Evolutionary conservation across 2,113 vertebrate genomes (phyloP), one percentile per base, ranked within the genome.

Genomic region (Kryptolebias marmoratus): DNA sequence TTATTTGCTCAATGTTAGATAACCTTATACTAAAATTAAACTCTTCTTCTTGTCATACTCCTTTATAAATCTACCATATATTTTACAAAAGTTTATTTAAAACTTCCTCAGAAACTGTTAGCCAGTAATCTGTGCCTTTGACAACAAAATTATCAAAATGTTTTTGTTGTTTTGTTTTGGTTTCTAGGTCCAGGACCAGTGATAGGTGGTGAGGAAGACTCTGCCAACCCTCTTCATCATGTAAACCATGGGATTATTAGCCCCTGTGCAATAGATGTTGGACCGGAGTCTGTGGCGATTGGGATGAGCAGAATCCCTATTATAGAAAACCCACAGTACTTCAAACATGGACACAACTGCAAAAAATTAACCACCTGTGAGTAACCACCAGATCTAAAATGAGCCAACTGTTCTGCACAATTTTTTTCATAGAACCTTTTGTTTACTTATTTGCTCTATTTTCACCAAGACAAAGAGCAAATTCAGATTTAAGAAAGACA

Each of bases 321-420:
- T 82, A 98, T 99, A 0, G 97, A 99, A 91, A 99, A 99, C 77
- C 97, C 97, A 0, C 97, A 99, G 89, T 99, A 99, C 92, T 99
- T 99, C 93, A 95, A 95, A 14, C 96, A 98, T 54, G 96, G 96
- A 10, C 96, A 98, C 93, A 97, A 94, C 92, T 97, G 96, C 83
- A 96, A 94, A 90, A 99, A 99, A 85, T 95, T 96, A 50, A 87
- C 96, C 85, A 98, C 97, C 1, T 97, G 97, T 98, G 91, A 97
- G 97, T 96, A 68, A 47, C 64, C 7, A 55, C 10, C 22, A 22
- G 22, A 27, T 54, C 27, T 22, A 16, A 12, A 36, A 39, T 31
- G 8, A 31, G 14, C 6, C 14, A 49, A 56, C 6, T 56, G 11
- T 39, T 53, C 27, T 31, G 1, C 44, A 44, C 39, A 39, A 22